Evolutionary conservation across 1,140 invertebrate genomes (phyloP).

Genomic region (Monomorium pharaonis): DNA sequence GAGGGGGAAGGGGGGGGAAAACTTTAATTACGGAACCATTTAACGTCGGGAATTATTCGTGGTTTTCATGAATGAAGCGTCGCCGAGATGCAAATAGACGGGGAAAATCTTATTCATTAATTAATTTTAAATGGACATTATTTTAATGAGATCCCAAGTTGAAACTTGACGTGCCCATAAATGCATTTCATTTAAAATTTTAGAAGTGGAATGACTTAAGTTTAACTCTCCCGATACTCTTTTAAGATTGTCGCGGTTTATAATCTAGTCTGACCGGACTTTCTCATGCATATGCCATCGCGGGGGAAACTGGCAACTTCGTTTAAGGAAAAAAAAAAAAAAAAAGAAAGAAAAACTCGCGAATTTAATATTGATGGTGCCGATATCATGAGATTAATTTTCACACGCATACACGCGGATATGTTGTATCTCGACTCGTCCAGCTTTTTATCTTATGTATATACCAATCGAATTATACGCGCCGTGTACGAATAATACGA

Average conservation of each 20-base stretch:
- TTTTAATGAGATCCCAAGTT: conserved; percentile 38
- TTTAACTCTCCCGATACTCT: conserved; percentile 46
- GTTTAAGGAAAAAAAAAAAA: too few relatives aligned
- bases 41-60: conserved; percentile 32
- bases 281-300: conserved; percentile 31
- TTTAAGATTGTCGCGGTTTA: conserved; percentile 29
- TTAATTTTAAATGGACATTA: conserved; percentile 47
- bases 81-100: conserved; percentile 39
- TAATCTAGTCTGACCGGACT: conserved; percentile 20
- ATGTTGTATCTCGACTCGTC: neutral
- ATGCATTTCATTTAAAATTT: conserved; percentile 41
- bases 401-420: neutral
- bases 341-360: too few relatives aligned
- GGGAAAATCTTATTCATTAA: conserved; percentile 33
- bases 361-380: conserved; percentile 9
- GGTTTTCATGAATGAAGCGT: conserved; percentile 34
- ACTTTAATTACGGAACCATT: conserved; percentile 32
- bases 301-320: neutral
- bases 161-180: conserved; percentile 20
- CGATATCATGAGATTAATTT: conserved; percentile 9
- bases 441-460: neutral
- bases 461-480: neutral
- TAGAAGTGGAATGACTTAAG: conserved; percentile 28
- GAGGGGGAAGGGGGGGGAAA: too few relatives aligned
- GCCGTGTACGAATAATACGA: conserved; percentile 9